Base-by-base conservation (phyloP, 2,113 vertebrate genomes). In the Gymnogyps californianus region DNA sequence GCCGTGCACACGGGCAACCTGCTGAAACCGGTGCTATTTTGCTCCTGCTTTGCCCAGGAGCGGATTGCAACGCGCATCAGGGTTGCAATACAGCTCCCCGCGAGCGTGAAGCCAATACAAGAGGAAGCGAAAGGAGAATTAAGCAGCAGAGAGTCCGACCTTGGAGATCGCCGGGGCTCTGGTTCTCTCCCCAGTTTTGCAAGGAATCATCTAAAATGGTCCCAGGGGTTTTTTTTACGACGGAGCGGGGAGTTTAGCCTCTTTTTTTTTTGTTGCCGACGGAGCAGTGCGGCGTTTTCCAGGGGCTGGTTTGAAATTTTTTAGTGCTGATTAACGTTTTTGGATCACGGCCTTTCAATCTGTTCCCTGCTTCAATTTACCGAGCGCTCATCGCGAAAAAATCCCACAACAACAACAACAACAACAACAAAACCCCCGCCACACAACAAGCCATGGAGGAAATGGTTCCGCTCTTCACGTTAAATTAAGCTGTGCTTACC, bases 91-190 rank as follows among this genome's bases (percentile, higher is more conserved):
- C 13, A 55, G 34, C 72, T 47, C 67, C 22, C 11, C 2, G 5
- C 2, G 0, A 61, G 31, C 16, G 11, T 4, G 26, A 80, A 92
- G 16, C 16, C n/a, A 11, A 0, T 1, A 1, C 2, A 13, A 55
- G 10, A 66, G 57, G 42, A 54, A 66, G 55, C 1, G 3, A 61
- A 81, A 66, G 26, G 20, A 69, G 19, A 75, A 78, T 58, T 11
- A 32, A 79, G 21, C 34, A 83, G 38, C 31, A 10, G 21, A 40
- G 8, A 74, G 13, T 4, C 49, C 67, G 64, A 2, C 54, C n/a
- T 49, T 54, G 54, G 42, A 9, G 19, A 7, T 7, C 2, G 5
- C 44, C 11, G 34, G 16, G 47, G n/a, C 36, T 69, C 79, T 25
- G 67, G 7, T 34, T 83, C 54, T 49, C 22, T 11, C 34, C 32